Evolutionary conservation across 1,140 invertebrate genomes (phyloP).

Genomic region (Spodoptera frugiperda): DNA sequence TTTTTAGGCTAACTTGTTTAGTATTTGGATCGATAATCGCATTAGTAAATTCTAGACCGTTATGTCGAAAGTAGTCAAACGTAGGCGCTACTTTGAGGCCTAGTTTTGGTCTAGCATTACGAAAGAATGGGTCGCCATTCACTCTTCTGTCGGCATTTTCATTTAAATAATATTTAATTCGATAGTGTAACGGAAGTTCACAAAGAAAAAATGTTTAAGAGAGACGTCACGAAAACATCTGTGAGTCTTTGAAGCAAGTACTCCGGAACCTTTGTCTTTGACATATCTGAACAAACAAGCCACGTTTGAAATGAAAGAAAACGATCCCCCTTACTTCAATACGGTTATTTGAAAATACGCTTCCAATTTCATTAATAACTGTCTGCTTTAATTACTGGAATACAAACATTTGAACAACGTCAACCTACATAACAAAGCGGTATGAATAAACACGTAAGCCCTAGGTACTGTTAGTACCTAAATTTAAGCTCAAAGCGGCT

Average conservation of each 20-base stretch:
- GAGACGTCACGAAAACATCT: conserved; percentile 27
- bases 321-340: neutral
- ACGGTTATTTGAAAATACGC: neutral
- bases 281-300: neutral
- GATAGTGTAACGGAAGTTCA: conserved; percentile 13
- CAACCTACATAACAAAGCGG: too few relatives aligned
- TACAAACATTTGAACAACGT: too few relatives aligned
- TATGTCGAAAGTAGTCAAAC: conserved; percentile 3
- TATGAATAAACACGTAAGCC: too few relatives aligned
- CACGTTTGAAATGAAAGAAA: neutral
- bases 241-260: conserved; percentile 23
- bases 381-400: too few relatives aligned
- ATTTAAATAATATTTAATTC: neutral
- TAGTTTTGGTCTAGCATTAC: neutral
- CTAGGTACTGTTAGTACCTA: neutral
- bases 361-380: too few relatives aligned
- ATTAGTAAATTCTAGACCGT: conserved; percentile 7
- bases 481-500: conserved; percentile 25
- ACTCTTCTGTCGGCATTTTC: neutral
- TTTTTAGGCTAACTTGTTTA: conserved; percentile 33
- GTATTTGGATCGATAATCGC: conserved; percentile 32
- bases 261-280: conserved; percentile 1
- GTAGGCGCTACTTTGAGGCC: neutral
- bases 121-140: neutral
- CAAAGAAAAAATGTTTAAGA: conserved; percentile 1